phyloP scores from a whole-genome alignment of 2,113 vertebrate species.

The Setophaga petechia region DNA sequence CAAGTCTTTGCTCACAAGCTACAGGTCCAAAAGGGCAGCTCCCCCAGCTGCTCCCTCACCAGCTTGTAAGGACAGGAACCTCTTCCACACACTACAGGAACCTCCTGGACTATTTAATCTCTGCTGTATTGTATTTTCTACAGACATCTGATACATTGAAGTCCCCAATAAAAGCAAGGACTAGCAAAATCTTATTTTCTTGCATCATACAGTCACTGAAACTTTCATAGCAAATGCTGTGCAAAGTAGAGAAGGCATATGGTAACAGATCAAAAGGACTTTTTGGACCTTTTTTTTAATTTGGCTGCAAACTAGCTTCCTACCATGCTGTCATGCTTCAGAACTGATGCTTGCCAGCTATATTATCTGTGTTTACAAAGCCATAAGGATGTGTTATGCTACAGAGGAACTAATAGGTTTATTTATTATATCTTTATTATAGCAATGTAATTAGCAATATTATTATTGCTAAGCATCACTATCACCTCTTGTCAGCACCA shows the following conservation, averaged over 20 bases:
- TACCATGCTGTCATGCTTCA: slow-evolving; percentile 2
- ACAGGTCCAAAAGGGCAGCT: background rate
- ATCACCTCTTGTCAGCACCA: slow-evolving; percentile 57
- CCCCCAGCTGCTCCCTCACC: background rate
- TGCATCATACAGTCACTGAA: background rate
- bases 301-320: slow-evolving; percentile 6
- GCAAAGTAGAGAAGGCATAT: background rate
- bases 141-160: background rate
- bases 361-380: slow-evolving; percentile 56
- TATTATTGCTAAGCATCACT: slow-evolving; percentile 59
- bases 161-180: background rate
- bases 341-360: slow-evolving; percentile 34
- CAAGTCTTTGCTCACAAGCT: background rate
- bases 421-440: slow-evolving; percentile 66
- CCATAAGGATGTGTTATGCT: slow-evolving; percentile 54
- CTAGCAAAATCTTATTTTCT: background rate
- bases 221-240: background rate
- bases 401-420: slow-evolving; percentile 56
- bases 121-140: background rate
- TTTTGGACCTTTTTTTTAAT: slow-evolving; percentile 17
- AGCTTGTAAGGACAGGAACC: background rate
- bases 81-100: background rate
- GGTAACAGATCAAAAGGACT: background rate
- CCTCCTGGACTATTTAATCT: background rate
- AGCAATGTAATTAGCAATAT: slow-evolving; percentile 65